Evolutionary conservation across 2,797 vertebrate genomes (phyloP), one percentile per base, ranked within the genome.

Genomic region (Gymnoscopelus braueri): DNA sequence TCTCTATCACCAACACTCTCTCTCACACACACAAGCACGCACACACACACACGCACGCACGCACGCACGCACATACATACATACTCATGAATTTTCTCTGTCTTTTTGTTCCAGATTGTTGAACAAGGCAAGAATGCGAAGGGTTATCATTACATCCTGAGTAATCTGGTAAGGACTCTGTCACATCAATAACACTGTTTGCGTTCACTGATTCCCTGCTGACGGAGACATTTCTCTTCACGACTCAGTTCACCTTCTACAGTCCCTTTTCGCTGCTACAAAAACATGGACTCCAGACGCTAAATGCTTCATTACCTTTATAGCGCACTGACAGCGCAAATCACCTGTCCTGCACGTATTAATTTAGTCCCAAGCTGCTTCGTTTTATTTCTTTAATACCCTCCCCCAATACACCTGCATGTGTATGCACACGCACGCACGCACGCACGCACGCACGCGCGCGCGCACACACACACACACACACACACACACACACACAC

Each of bases 141-240:
- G 15, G 98, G 96, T 58, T 99, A 98, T 87, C 98, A 99, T 89
- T 99, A 99, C 93, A 99, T 99, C 81, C 94, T 99, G 72, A 97
- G 97, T 75, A 99, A 98, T 87, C 90, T 99, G 97, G 98, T 99
- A 93, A 98, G 97, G 82, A 72, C 13, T 50, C 1, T 29, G 11
- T 58, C 6, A 8, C 23, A 14, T 65, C 4, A 23, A n/a, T 15
- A 2, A 11, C 26, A 39, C 2, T 63, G 24, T 23, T 14, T 47
- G 3, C 6, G 32, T 62, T 24, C 9, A 12, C 19, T 6, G 5
- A 58, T 62, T 26, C 53, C 10, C 60, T 44, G 48, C 2, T 60
- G 5, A n/a, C 13, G 13, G 26, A 29, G 26, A 1, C 47, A 23
- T 5, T 57, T 9, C 35, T 50, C 26, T 57, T 9, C 35, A 44